Conservation (phyloP, 2,113 vertebrate genomes). For the Conger conger region DNA sequence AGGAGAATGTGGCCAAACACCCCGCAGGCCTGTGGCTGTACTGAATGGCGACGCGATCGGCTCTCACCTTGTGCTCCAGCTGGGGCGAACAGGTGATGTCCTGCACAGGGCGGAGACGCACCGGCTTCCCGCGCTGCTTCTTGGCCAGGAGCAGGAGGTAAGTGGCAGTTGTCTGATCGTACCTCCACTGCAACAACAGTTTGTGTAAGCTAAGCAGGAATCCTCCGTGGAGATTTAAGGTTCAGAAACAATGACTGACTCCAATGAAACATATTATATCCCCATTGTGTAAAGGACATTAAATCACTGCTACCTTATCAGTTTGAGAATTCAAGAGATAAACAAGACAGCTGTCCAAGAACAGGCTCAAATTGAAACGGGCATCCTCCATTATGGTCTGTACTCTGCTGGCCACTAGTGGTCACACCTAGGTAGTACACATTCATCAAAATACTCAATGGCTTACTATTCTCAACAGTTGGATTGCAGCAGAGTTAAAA, state of each 20-base stretch:
- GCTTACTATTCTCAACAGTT: not conserved
- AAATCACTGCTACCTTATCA: not conserved
- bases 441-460: not conserved
- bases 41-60: not conserved
- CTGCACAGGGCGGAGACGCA: conserved; percentile 64
- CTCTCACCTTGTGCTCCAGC: conserved; percentile 64
- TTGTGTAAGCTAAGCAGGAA: not conserved
- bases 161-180: conserved; percentile 84
- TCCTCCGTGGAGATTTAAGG: too few species aligned
- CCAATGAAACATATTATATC: too few species aligned
- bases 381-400: not conserved
- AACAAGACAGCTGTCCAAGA: not conserved
- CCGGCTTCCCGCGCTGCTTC: conserved; percentile 79
- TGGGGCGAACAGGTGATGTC: conserved; percentile 43
- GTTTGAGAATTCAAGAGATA: not conserved
- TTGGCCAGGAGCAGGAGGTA: conserved; percentile 88
- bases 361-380: not conserved
- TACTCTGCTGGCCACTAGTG: conserved; percentile 45
- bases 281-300: too few species aligned
- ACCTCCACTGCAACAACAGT: conserved; percentile 78
- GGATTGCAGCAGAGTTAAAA: not conserved
- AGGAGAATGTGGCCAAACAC: too few species aligned
- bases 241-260: too few species aligned
- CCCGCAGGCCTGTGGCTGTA: not conserved
- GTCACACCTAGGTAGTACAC: not conserved